A percentile compares a stretch with the other conserved stretches of the same genome.
Conservation (phyloP, 1,140 invertebrate species). For the Goniozus legneri region DNA sequence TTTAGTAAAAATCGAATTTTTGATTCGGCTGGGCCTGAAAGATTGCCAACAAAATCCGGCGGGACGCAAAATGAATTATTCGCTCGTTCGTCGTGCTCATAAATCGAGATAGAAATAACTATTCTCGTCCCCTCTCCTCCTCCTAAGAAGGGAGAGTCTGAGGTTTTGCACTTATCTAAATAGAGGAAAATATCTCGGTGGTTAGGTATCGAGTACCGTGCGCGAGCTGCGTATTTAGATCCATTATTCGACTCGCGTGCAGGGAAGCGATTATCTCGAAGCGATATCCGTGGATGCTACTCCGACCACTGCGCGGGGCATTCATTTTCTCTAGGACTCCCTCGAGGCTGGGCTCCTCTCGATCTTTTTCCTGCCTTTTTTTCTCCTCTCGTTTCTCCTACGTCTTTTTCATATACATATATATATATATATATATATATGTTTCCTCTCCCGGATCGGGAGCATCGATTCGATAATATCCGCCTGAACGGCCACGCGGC, state of each 20-base stretch:
- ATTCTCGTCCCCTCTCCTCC: not conserved
- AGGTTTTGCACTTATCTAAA: too few species aligned
- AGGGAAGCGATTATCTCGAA: slow-evolving; percentile 1
- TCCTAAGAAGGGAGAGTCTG: not conserved
- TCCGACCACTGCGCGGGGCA: not conserved
- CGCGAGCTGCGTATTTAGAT: slow-evolving; percentile 3
- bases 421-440: too few species aligned
- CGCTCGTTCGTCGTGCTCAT: too few species aligned
- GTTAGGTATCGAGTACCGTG: too few species aligned
- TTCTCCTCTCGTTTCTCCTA: not conserved
- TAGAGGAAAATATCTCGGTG: too few species aligned
- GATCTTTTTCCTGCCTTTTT: not conserved
- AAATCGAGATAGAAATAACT: too few species aligned
- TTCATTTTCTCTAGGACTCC: slow-evolving; percentile 1
- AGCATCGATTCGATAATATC: not conserved
- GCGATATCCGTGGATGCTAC: slow-evolving; percentile 3
- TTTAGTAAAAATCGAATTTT: too few species aligned
- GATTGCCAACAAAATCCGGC: too few species aligned
- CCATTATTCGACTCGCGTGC: slow-evolving; percentile 9
- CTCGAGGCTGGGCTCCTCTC: not conserved
- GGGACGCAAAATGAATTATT: too few species aligned
- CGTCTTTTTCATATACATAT: too few species aligned
- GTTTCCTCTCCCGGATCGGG: not conserved
- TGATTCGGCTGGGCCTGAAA: too few species aligned
- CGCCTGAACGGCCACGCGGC: not conserved